Evolutionary conservation across 2,113 vertebrate genomes (phyloP).

Genomic region (Pollachius pollachius): DNA sequence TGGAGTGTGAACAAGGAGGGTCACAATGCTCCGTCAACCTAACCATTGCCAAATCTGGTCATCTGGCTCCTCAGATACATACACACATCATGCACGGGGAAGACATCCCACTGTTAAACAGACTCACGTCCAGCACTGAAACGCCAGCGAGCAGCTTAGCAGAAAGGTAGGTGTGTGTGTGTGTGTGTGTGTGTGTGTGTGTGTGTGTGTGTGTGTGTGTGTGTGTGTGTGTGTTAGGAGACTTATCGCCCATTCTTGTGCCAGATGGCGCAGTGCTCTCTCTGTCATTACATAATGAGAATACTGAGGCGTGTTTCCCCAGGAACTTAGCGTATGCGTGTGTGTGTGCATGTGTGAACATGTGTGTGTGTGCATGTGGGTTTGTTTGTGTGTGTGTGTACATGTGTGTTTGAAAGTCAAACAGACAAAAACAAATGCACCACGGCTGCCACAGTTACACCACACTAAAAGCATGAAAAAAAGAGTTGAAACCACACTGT

Average conservation of each 20-base stretch:
- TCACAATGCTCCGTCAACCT: no score
- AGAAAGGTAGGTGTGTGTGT: slow-evolving; percentile 17
- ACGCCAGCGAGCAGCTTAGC: background rate
- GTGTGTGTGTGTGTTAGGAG: background rate
- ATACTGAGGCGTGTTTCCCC: no score
- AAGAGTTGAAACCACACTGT: no score
- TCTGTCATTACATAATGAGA: slow-evolving; percentile 64
- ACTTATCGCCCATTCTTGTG: slow-evolving; percentile 56
- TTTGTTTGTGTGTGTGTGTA: background rate
- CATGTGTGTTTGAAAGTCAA: slow-evolving; percentile 2
- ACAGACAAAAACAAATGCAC: slow-evolving; percentile 23
- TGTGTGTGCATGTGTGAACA: slow-evolving; percentile 7
- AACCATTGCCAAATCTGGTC: no score
- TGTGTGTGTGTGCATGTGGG: slow-evolving; percentile 12
- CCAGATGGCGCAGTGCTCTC: slow-evolving; percentile 66
- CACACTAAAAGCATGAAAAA: slow-evolving; percentile 25
- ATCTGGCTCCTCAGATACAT: no score
- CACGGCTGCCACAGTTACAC: slow-evolving; percentile 23
- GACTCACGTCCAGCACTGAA: no score
- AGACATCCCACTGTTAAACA: no score
- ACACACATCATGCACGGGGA: no score
- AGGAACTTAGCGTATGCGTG: no score
- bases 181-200: background rate
- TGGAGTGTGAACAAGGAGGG: no score
- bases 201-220: no score